A percentile compares a stretch with the other conserved stretches of the same genome.
These are phyloP conservation scores for Megalops cyprinoides DNA, from an alignment of 2,797 vertebrate species.

Conservation along the genomic window DNA sequence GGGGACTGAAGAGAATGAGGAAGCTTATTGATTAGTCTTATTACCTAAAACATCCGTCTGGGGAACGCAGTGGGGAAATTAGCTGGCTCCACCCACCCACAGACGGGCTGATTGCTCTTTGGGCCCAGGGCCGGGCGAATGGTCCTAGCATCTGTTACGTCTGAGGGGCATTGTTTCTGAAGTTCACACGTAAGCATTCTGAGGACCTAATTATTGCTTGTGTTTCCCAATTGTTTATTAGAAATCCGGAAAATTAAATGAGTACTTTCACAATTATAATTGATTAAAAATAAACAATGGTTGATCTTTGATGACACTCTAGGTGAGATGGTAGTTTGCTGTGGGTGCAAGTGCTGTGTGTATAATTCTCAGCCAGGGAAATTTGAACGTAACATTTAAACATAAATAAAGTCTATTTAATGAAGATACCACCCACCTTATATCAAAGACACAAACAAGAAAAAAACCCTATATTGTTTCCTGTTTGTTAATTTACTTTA, in stretches of 20 bases:
- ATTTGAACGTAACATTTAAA: neutral
- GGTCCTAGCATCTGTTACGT: constrained; percentile 35
- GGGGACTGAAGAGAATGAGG: constrained; percentile 61
- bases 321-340: neutral
- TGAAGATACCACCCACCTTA: neutral
- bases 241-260: neutral
- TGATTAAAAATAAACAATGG: too few species aligned
- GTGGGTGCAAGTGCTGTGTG: too few species aligned
- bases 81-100: constrained; percentile 67
- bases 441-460: neutral
- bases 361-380: neutral
- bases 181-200: constrained; percentile 1
- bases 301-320: neutral
- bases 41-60: constrained; percentile 80
- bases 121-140: constrained; percentile 73
- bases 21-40: constrained; percentile 83
- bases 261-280: too few species aligned
- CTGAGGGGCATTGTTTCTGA: neutral
- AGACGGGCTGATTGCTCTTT: constrained; percentile 76
- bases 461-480: too few species aligned
- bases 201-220: neutral
- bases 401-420: neutral
- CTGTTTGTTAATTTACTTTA: too few species aligned
- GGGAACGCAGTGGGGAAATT: constrained; percentile 68
- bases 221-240: neutral